Base-by-base conservation (phyloP, 1,140 invertebrate species). In the Ceratosolen solmsi region DNA sequence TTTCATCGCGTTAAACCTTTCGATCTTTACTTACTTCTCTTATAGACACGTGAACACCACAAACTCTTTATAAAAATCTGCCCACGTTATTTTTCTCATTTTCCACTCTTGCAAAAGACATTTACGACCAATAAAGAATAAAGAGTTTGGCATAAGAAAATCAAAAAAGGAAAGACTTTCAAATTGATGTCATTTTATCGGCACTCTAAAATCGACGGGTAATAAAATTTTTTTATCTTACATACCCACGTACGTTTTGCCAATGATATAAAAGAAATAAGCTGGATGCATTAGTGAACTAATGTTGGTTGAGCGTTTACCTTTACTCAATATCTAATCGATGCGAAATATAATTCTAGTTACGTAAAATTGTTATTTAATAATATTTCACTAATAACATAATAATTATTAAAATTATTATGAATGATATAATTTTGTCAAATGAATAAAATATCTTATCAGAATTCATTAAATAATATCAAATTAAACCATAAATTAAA, bases 41-140 rank as follows among this genome's bases (percentile, higher is more conserved):
- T 25, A 22, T 22, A 22, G 11, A 15, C 15, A 74, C 17, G 38
- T 17, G 15, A n/a, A 22, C 33, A 20, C 30, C 22, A 13, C 17
- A 20, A 36, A 22, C 2, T 60, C 49, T 60, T 46, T 75, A 60
- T 74, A 75, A 75, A 75, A 58, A 60, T 60, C 20, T 25, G 33
- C 11, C 20, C 22, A 38, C 20, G 5, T n/a, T n/a, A 11, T 11
- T 70, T 73, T 73, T 27, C 2, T 36, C 27, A 27, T 51, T 73
- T 58, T 58, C n/a, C 22, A 7, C 9, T 38, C 63, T 15, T 51
- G 68, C 68, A 58, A 56, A 58, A 71, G 63, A 72, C 51, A 4
- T 72, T 79, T 72, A 79, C 51, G 77, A 46, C 65, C 65, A 54
- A 79, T 79, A 79, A 79, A 79, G 41, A 13, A 60, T 33, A 56